Percentiles rank a stretch among this genome's conserved stretches.
These are phyloP conservation scores for Andrena praecox DNA, from an alignment of 2,888 invertebrate species.

Conservation along the genomic window DNA sequence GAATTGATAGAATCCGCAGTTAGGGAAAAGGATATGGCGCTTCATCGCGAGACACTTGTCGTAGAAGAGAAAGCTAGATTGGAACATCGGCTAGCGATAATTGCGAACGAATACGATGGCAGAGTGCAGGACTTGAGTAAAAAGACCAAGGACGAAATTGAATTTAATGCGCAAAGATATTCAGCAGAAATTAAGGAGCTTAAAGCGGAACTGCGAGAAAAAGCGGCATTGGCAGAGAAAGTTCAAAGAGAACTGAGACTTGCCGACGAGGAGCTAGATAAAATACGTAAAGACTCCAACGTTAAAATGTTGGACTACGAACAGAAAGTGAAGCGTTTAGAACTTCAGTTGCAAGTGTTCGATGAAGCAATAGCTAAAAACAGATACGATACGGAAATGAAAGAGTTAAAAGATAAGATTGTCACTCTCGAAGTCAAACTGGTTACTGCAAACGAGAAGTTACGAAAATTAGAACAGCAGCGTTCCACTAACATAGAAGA, in stretches of 20 bases:
- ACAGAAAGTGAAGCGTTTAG: constrained; percentile 72
- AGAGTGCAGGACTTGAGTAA: constrained; percentile 87
- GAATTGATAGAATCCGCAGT: constrained; percentile 86
- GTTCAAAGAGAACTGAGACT: constrained; percentile 86
- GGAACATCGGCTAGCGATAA: constrained; percentile 70
- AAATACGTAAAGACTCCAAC: constrained; percentile 73
- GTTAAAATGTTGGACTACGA: constrained; percentile 74
- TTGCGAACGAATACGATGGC: constrained; percentile 75
- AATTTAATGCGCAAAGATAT: constrained; percentile 87
- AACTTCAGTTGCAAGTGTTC: constrained; percentile 69
- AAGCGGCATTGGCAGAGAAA: constrained; percentile 86
- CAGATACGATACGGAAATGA: constrained; percentile 74
- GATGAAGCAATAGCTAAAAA: constrained; percentile 65
- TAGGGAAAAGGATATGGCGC: constrained; percentile 86
- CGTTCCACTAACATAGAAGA: constrained; percentile 72
- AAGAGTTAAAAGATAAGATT: constrained; percentile 73
- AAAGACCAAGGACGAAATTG: constrained; percentile 87
- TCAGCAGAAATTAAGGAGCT: constrained; percentile 86
- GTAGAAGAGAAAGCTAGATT: constrained; percentile 76
- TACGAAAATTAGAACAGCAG: constrained; percentile 72
- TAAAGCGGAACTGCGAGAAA: constrained; percentile 87
- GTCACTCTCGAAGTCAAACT: constrained; percentile 74
- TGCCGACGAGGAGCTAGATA: constrained; percentile 86
- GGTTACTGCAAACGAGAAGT: constrained; percentile 67
- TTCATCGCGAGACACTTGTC: constrained; percentile 84